Base-by-base conservation (phyloP, 2,113 vertebrate species). In the Laterallus jamaicensis region DNA sequence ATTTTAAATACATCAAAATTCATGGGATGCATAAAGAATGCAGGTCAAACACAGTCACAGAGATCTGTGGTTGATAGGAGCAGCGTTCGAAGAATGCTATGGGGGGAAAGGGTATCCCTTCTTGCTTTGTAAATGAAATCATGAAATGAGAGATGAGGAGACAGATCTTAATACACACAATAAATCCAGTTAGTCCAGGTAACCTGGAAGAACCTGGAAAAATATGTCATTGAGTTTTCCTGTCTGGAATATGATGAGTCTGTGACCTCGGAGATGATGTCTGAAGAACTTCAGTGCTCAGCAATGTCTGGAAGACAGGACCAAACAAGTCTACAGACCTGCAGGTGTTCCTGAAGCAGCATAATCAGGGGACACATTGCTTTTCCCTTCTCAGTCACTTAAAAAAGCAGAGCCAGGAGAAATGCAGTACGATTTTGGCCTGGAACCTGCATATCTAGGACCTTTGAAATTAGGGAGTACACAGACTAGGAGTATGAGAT, bases 21-120 rank as follows among this genome's bases (percentile, higher is more conserved):
- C 83, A 93, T 62, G 83, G 83, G 91, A 84, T 88, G 79, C 58
- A 67, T 84, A 83, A 80, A 67, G 74, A 93, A 87, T 76, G 83
- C 62, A 60, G 82, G 90, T 87, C 82, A 79, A 75, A 60, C 16
- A 10, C 6, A 87, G 86, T 7, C 81, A 68, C 31, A 15, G 42
- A 86, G 86, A 79, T 79, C 78, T 83, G 68, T 21, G 82, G 78
- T 68, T 76, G 91, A 80, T 39, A 69, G 52, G 31, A 87, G 58
- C 10, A 35, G 68, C 1, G 2, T 35, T 18, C 10, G 5, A 58
- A 79, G 66, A 82, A 82, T 42, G 60, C n/a, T 18, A 59, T 3
- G 5, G 37, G 19, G 66, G 17, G 31, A 86, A 55, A 26, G 0
- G 1, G 25, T 49, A 29, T 32, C 31, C 31, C 11, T 44, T 64